A percentile compares a stretch with the other conserved stretches of the same genome.
Evolutionary conservation across 1,140 invertebrate species (phyloP).

Genomic region (Marisa cornuarietis): DNA sequence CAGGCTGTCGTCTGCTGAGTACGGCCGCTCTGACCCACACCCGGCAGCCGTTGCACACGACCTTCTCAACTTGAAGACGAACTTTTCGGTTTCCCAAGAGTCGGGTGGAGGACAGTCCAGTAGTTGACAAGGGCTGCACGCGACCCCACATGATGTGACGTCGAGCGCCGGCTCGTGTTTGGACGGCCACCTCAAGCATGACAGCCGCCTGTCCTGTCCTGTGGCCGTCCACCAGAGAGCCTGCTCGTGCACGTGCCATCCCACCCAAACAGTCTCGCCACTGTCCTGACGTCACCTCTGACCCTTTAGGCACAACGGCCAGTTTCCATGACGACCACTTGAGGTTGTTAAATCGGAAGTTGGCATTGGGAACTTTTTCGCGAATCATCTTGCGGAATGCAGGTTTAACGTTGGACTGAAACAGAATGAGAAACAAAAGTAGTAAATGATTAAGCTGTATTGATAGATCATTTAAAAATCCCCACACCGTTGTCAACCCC

Average conservation of each 20-base stretch:
- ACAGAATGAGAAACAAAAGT: not conserved
- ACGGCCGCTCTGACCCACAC: not conserved
- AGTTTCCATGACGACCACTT: constrained; percentile 12
- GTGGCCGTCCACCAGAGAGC: not conserved
- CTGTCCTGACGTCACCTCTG: not conserved
- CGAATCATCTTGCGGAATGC: constrained; percentile 31
- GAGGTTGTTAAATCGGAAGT: constrained; percentile 36
- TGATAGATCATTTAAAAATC: too few species aligned
- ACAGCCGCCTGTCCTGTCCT: constrained; percentile 15
- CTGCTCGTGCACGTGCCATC: not conserved
- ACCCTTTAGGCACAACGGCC: constrained; percentile 3
- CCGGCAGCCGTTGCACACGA: constrained; percentile 9
- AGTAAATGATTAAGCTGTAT: too few species aligned
- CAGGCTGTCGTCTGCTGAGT: too few species aligned
- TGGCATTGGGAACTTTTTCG: constrained; percentile 32
- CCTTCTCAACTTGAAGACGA: constrained; percentile 6
- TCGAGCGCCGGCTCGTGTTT: not conserved
- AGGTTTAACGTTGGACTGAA: not conserved
- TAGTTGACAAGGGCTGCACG: constrained; percentile 5
- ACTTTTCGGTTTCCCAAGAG: not conserved
- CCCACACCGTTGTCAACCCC: too few species aligned
- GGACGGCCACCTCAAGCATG: constrained; percentile 38
- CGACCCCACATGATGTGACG: constrained; percentile 22
- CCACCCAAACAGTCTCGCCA: constrained; percentile 12
- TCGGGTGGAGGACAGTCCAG: not conserved